Percentiles rank a stretch among this genome's conserved stretches.
phyloP scores from a whole-genome alignment of 2,888 invertebrate genomes.

The Alloplasta piceator region DNA sequence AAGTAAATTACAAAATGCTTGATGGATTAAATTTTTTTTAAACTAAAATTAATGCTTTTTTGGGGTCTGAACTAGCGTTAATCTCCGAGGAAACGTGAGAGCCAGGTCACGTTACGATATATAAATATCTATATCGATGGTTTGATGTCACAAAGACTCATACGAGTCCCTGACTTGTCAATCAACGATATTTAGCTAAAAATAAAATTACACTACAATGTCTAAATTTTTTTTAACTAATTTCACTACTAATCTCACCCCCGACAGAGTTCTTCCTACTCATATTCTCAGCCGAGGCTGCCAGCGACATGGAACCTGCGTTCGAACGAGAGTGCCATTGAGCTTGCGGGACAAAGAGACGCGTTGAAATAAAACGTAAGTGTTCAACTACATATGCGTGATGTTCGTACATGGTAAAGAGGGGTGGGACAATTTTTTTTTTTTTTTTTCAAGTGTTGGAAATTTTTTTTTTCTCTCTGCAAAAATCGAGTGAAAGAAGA shows the following conservation, averaged over 20 bases:
- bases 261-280: conserved; percentile 83
- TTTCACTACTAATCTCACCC: conserved; percentile 76
- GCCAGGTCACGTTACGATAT: too few relatives aligned
- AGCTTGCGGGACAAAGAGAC: conserved; percentile 65
- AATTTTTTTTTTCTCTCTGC: not conserved
- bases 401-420: conserved; percentile 39
- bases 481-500: conserved; percentile 25
- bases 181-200: too few relatives aligned
- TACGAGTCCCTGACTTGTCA: too few relatives aligned
- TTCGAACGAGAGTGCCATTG: conserved; percentile 65
- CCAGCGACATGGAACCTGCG: conserved; percentile 80
- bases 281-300: conserved; percentile 85
- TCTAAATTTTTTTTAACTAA: conserved; percentile 7
- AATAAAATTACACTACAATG: conserved; percentile 23
- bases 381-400: conserved; percentile 65
- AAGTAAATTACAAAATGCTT: too few relatives aligned
- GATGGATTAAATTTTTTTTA: too few relatives aligned
- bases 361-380: conserved; percentile 64
- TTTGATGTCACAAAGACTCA: not conserved
- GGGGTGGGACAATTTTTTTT: conserved; percentile 21
- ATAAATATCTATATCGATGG: too few relatives aligned
- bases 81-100: too few relatives aligned
- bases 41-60: too few relatives aligned
- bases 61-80: too few relatives aligned
- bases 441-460: not conserved